Base-by-base conservation (phyloP, 2,113 vertebrate genomes). In the Brachyhypopomus occidentalis region DNA sequence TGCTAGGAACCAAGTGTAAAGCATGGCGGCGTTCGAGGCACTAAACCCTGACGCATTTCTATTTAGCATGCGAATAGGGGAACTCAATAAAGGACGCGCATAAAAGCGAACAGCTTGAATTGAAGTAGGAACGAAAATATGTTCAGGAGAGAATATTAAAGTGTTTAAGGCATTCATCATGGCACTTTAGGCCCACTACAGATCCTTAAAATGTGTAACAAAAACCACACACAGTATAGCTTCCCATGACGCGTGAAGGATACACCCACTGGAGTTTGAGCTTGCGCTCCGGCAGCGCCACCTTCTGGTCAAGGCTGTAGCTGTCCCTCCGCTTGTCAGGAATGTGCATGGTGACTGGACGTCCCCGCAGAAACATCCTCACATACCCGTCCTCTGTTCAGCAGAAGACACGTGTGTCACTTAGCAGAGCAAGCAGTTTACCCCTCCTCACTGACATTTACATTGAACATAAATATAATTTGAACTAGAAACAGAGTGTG, bases 261-360 rank as follows among this genome's bases (percentile, higher is more conserved):
- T 97, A 97, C 96, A 96, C 96, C 96, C 96, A 97, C 83, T 96
- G 94, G 80, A 97, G 92, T 70, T 96, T 96, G 56, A 97, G 91
- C 5, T 95, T 94, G 86, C 84, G 87, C n/a, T 94, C 87, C 0
- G 95, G 94, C 59, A 94, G 89, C 30, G 94, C 94, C 0, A 87
- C 88, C 85, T 95, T 95, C 0, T 91, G 83, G 71, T 97, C 95
- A 30, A 97, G 88, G 88, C 85, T 95, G 91, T 95, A 97, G 48
- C 87, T 90, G 55, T 92, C 93, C 11, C 83, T 94, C 88, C 92
- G 86, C 2, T 93, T 83, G 1, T 95, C 94, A 0, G 96, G 95
- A 82, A 97, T 79, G 77, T 95, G 91, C 95, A 97, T 95, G 80
- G 94, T 95, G 88, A 97, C 90, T 0, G 96, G 96, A 11, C 96